phyloP scores from a whole-genome alignment of 1,140 invertebrate genomes.

The Aphelenchoides besseyi region DNA sequence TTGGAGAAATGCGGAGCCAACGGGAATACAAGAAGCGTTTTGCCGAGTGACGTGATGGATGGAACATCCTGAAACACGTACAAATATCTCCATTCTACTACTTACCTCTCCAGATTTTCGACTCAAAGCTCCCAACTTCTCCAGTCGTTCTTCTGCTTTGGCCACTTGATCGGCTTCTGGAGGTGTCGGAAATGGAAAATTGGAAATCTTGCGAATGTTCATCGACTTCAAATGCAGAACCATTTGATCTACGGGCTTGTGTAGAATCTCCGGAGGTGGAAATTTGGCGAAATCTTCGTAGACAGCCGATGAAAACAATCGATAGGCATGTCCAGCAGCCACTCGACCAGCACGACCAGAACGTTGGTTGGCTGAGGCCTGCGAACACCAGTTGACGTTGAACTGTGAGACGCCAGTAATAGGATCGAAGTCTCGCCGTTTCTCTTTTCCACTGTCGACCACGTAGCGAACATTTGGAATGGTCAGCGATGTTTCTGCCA shows the following conservation, averaged over 20 bases:
- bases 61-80: conserved; percentile 32
- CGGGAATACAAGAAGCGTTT: conserved; percentile 81
- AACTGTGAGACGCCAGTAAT: conserved; percentile 88
- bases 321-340: conserved; percentile 55
- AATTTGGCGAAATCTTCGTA: conserved; percentile 84
- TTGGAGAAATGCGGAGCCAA: conserved; percentile 86
- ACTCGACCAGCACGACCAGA: conserved; percentile 77
- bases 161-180: conserved; percentile 73
- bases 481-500: conserved; percentile 95
- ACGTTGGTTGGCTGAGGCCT: conserved; percentile 88
- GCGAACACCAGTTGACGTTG: conserved; percentile 80
- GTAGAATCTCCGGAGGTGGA: conserved; percentile 79
- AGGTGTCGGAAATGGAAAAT: conserved; percentile 93
- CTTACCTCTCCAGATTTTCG: conserved; percentile 11
- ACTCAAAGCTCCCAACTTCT: conserved; percentile 72
- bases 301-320: conserved; percentile 90
- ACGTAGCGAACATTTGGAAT: conserved; percentile 88
- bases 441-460: conserved; percentile 82
- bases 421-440: conserved; percentile 68
- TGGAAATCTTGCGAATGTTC: conserved; percentile 84
- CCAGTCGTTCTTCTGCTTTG: conserved; percentile 75
- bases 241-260: conserved; percentile 87
- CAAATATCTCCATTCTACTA: conserved; percentile 39
- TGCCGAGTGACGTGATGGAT: conserved; percentile 78
- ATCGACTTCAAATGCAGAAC: conserved; percentile 90